Evolutionary conservation across 2,113 vertebrate species (phyloP), one percentile per base, ranked within the genome.

Genomic region (Macquaria australasica): DNA sequence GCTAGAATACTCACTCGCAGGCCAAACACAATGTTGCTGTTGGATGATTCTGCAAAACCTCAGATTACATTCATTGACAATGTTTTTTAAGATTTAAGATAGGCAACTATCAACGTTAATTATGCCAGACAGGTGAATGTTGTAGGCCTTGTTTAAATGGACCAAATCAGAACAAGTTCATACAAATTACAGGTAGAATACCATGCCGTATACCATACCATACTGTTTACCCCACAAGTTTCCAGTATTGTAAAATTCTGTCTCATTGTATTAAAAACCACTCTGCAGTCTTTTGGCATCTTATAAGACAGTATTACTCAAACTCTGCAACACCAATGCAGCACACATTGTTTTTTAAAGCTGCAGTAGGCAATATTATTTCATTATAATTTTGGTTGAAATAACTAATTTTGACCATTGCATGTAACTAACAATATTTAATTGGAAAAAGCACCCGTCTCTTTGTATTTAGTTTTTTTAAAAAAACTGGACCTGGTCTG

Each of bases 11-110:
- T 41, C 7, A 39, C 34, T 11, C 1, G 3, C 18, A 31, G 23
- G 60, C 43, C 28, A 48, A 66, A 59, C 50, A 66, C 23, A 77
- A 48, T 8, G 72, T 68, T 58, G 62, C 21, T 59, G 25, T 62
- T 39, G 41, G 62, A 31, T 78, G 39, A 37, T 68, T 56, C 37
- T 23, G 31, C 31, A 28, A 28, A 53, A 51, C 6, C 5, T 58
- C 9, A 25, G 39, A 78, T 68, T 31, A 21, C 16, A 39, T 39
- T 51, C 5, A 45, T 0, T 31, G 16, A 45, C 28, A 15, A 31
- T 23, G 20, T 9, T 48, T 45, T 62, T 28, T 50, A 16, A 50
- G 5, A 39, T 39, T 31, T 31, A 31, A 31, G 28, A 31, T 31
- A 31, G 60, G 21, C 18, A 53, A 25, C 56, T 21, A 1, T 5